Evolutionary conservation across 2,113 vertebrate genomes (phyloP), one percentile per base, ranked within the genome.

Genomic region (Thunnus thynnus): DNA sequence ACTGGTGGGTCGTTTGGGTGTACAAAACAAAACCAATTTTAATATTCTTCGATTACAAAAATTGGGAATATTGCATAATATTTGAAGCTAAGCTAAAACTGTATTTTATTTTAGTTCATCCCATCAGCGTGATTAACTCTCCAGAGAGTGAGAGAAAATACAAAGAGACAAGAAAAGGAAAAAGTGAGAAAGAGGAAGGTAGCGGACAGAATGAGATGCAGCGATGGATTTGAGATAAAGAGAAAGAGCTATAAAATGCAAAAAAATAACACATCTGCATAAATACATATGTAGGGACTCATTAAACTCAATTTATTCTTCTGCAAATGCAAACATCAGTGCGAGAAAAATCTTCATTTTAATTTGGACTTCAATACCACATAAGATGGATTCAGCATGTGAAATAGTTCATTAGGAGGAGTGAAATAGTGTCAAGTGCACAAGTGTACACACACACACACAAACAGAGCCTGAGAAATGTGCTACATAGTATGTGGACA

Each of bases 251-350:
- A 80, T 76, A 72, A 86, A 86, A 78, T 80, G 71, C 25, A 89
- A 60, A 86, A 57, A 86, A 80, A 76, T 48, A 72, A 67, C 51
- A 80, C 67, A 80, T 73, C 66, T 89, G 74, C 87, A 90, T 86
- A 87, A 73, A 88, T 88, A 72, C 41, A 91, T 87, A 86, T 85
- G 84, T 66, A 83, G 56, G 22, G 61, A 84, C 61, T 84, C 61
- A n/a, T 89, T 83, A 78, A 76, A 67, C 64, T 78, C 68, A 85
- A 87, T 78, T 83, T 80, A 87, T 91, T 83, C 70, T 71, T 68
- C 64, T 68, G 78, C 70, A 72, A 11, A 76, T 58, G 1, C 75
- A 17, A 76, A 82, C 27, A 51, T 56, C 30, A 5, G 30, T 30
- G 63, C 64, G 58, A 60, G 64, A 62, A 55, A 65, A 60, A 70